These are phyloP conservation scores for Caenorhabditis sp. DNA, from an alignment of 2,888 invertebrate genomes.

Conservation along the genomic window DNA sequence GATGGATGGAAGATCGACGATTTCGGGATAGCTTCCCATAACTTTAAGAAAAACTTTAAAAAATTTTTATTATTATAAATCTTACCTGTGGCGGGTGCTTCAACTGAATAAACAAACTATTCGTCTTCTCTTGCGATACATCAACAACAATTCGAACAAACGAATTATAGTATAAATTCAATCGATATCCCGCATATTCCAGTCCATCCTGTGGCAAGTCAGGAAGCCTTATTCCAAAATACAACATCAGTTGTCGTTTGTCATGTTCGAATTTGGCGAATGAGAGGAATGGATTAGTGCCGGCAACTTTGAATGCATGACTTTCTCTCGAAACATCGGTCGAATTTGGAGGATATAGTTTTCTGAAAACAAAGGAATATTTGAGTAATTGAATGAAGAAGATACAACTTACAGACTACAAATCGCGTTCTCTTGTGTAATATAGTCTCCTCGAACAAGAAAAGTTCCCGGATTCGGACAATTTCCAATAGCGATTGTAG, in stretches of 20 bases:
- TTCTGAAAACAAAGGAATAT: no score
- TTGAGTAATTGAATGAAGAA: background rate
- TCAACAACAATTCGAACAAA: slow-evolving; percentile 39
- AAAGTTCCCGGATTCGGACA: slow-evolving; percentile 53
- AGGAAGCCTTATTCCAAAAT: slow-evolving; percentile 44
- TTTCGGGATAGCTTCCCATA: slow-evolving; percentile 53
- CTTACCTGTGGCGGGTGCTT: slow-evolving; percentile 46
- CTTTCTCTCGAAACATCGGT: slow-evolving; percentile 13
- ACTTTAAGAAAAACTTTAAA: slow-evolving; percentile 4
- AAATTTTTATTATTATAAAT: slow-evolving; percentile 1
- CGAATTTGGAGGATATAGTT: slow-evolving; percentile 28
- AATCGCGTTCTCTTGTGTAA: slow-evolving; percentile 42
- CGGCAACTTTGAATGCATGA: slow-evolving; percentile 32
- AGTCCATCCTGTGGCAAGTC: slow-evolving; percentile 40
- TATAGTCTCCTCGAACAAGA: slow-evolving; percentile 52
- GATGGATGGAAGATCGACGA: slow-evolving; percentile 18
- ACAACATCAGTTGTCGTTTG: slow-evolving; percentile 37
- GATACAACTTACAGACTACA: slow-evolving; percentile 36
- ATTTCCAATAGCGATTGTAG: slow-evolving; percentile 46
- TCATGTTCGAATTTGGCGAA: slow-evolving; percentile 56
- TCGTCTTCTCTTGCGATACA: slow-evolving; percentile 20
- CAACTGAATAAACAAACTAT: slow-evolving; percentile 39
- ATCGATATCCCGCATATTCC: slow-evolving; percentile 45
- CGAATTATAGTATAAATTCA: slow-evolving; percentile 37
- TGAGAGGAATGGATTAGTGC: slow-evolving; percentile 39